These are phyloP conservation scores for Drymodes brunneopygia DNA, from an alignment of 2,113 vertebrate species.

Conservation along the genomic window DNA sequence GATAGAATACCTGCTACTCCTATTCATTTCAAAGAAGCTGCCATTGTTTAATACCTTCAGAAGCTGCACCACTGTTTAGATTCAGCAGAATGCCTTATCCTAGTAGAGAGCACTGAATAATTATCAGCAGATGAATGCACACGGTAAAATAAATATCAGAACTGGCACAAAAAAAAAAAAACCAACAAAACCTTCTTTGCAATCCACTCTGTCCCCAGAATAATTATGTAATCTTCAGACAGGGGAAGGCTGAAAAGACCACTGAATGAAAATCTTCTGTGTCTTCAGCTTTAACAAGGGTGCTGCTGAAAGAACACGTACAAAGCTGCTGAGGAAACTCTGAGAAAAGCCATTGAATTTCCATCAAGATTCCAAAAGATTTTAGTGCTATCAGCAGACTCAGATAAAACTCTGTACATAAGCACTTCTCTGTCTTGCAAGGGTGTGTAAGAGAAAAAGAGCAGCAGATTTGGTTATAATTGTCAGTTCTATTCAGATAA, in stretches of 20 bases:
- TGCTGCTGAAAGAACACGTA: not conserved
- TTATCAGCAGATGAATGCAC: not conserved
- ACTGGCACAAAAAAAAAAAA: not conserved
- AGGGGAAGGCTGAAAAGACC: not conserved
- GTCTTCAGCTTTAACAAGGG: not conserved
- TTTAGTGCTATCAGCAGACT: conserved; percentile 55
- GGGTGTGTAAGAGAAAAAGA: conserved; percentile 17
- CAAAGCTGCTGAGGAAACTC: not conserved
- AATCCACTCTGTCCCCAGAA: not conserved
- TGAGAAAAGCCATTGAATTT: conserved; percentile 40
- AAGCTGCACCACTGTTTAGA: conserved; percentile 22
- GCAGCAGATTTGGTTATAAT: conserved; percentile 35
- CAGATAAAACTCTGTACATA: conserved; percentile 41
- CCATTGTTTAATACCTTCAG: conserved; percentile 26
- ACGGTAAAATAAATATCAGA: conserved; percentile 36
- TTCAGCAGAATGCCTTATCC: conserved; percentile 23
- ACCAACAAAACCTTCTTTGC: not conserved
- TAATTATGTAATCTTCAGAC: not conserved
- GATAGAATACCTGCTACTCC: conserved; percentile 19
- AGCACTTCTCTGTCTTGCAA: conserved; percentile 40
- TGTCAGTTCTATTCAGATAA: conserved; percentile 33
- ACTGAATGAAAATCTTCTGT: not conserved
- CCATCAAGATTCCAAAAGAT: conserved; percentile 46
- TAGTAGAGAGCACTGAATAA: not conserved
- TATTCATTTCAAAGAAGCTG: conserved; percentile 45